A percentile compares a stretch with the other conserved stretches of the same genome.
Evolutionary conservation across 2,797 vertebrate genomes (phyloP).

Genomic region (Eremophila alpestris): DNA sequence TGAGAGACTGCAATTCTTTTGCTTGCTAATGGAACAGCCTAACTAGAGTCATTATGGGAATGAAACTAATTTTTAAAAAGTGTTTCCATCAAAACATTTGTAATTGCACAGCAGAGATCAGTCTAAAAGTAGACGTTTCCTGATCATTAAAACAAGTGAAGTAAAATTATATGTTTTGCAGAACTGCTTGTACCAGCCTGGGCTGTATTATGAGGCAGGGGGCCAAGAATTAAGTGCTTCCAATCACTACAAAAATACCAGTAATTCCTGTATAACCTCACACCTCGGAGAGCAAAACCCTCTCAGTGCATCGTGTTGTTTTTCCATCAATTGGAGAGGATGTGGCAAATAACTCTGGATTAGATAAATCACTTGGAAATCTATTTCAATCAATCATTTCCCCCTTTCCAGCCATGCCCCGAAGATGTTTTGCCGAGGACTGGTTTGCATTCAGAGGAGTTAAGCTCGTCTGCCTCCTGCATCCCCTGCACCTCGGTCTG

Average conservation of each 20-base stretch:
- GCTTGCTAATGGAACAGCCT: constrained; percentile 22
- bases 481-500: neutral
- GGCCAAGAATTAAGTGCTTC: constrained; percentile 23
- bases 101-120: constrained; percentile 55
- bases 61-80: neutral
- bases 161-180: constrained; percentile 45
- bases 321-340: neutral
- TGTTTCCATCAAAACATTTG: constrained; percentile 47
- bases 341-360: constrained; percentile 33
- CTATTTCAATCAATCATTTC: constrained; percentile 52
- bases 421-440: constrained; percentile 47
- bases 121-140: constrained; percentile 50
- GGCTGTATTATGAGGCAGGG: constrained; percentile 41
- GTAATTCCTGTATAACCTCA: constrained; percentile 43
- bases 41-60: neutral
- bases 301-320: neutral
- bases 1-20: neutral
- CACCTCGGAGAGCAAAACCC: neutral
- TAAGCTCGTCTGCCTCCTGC: neutral
- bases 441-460: constrained; percentile 18
- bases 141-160: constrained; percentile 44
- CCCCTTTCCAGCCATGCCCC: constrained; percentile 26
- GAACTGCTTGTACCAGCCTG: constrained; percentile 46
- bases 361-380: constrained; percentile 58
- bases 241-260: neutral